Evolutionary conservation across 2,888 invertebrate species (phyloP).

Genomic region (Odontocerum albicorne): DNA sequence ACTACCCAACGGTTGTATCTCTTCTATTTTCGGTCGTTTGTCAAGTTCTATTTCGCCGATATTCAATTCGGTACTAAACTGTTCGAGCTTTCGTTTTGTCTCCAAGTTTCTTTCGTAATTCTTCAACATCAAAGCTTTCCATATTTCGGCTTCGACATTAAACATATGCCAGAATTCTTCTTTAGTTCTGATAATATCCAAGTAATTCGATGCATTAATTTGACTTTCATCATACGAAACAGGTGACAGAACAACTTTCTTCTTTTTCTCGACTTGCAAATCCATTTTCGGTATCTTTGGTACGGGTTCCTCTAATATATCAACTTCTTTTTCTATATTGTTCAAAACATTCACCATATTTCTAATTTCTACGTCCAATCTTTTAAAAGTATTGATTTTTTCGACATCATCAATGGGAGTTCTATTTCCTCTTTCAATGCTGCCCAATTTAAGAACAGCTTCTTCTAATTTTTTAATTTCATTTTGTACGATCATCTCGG

Average conservation of each 20-base stretch:
- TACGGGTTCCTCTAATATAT: not conserved
- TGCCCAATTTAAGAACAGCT: conserved; percentile 43
- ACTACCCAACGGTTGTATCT: conserved; percentile 51
- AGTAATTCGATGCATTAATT: conserved; percentile 21
- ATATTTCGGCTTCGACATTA: conserved; percentile 54
- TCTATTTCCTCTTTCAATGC: conserved; percentile 45
- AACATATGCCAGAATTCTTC: conserved; percentile 43
- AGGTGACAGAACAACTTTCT: conserved; percentile 18
- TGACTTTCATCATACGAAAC: not conserved
- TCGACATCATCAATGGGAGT: conserved; percentile 44
- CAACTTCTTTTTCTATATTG: conserved; percentile 44
- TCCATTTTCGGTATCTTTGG: conserved; percentile 2
- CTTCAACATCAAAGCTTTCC: conserved; percentile 53
- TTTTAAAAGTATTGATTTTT: conserved; percentile 45
- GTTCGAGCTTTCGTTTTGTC: conserved; percentile 50
- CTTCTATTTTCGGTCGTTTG: conserved; percentile 43
- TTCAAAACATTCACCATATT: conserved; percentile 52
- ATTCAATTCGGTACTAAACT: conserved; percentile 53
- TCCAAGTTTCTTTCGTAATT: conserved; percentile 55
- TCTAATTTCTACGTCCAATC: conserved; percentile 54
- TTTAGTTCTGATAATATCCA: conserved; percentile 32
- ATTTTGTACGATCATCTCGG: conserved; percentile 53
- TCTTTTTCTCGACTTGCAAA: conserved; percentile 19
- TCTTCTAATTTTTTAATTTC: conserved; percentile 52
- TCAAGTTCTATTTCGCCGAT: conserved; percentile 45